Percentiles rank a stretch among this genome's conserved stretches.
Conservation (phyloP, 2,797 vertebrate genomes). For the Dermochelys coriacea region DNA sequence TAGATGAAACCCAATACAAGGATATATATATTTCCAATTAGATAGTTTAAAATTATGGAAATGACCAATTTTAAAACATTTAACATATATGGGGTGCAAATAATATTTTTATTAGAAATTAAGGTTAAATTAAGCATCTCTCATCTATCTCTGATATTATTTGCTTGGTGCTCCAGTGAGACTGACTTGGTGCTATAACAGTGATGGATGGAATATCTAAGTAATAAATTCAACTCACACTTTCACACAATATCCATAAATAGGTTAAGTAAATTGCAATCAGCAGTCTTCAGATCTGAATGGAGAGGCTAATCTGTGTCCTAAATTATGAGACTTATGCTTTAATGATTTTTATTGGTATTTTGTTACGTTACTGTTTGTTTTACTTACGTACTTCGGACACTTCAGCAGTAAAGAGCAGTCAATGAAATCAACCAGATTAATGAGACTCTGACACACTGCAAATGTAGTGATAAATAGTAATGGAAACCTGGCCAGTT, state of each 20-base stretch:
- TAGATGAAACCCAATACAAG: neutral
- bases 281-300: constrained; percentile 35
- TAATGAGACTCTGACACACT: neutral
- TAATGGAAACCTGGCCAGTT: neutral
- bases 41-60: neutral
- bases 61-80: neutral
- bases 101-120: neutral
- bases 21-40: neutral
- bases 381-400: constrained; percentile 44
- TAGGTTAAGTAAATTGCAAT: constrained; percentile 62
- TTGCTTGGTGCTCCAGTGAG: rapidly evolving
- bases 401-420: neutral
- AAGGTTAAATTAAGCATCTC: neutral
- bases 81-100: neutral
- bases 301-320: constrained; percentile 53
- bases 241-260: constrained; percentile 31
- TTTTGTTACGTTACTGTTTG: constrained; percentile 55
- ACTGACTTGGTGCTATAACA: neutral
- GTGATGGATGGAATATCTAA: neutral
- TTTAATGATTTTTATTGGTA: constrained; percentile 71
- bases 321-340: constrained; percentile 51
- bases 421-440: constrained; percentile 23
- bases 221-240: neutral
- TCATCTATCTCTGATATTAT: rapidly evolving
- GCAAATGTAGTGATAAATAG: neutral